A percentile compares a stretch with the other conserved stretches of the same genome.
Evolutionary conservation across 2,888 invertebrate species (phyloP).

Genomic region (Dione vanillae): DNA sequence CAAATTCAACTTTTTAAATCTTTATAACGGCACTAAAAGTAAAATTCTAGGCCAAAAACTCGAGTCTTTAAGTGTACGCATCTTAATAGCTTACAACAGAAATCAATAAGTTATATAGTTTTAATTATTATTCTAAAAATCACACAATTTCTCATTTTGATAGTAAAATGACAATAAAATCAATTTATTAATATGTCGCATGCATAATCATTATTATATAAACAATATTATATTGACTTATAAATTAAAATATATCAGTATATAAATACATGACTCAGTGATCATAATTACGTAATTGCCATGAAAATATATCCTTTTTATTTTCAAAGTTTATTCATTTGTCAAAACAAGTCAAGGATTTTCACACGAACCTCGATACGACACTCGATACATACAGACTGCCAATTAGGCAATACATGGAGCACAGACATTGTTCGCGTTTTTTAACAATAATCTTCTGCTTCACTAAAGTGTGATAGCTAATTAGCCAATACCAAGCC

Average conservation of each 20-base stretch:
- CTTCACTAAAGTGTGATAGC: background rate
- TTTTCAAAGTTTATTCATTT: constrained; percentile 1
- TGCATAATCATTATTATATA: background rate
- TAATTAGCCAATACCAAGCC: background rate
- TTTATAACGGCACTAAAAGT: no score
- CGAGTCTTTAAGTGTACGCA: no score
- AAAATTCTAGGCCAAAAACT: no score
- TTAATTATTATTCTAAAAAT: no score
- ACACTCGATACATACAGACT: constrained; percentile 6
- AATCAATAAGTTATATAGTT: no score
- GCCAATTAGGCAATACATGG: constrained; percentile 9
- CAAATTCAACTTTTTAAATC: no score
- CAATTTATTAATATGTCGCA: no score
- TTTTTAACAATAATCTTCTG: constrained; percentile 7
- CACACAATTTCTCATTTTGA: no score
- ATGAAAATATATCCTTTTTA: background rate
- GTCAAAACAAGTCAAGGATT: background rate
- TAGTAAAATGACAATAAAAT: no score
- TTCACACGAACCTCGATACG: constrained; percentile 18
- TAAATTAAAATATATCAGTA: no score
- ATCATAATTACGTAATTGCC: background rate
- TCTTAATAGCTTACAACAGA: no score
- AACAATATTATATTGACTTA: background rate
- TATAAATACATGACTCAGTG: no score
- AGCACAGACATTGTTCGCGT: background rate